Evolutionary conservation across 2,888 invertebrate species (phyloP).

Genomic region (Oscheius myriophilus): DNA sequence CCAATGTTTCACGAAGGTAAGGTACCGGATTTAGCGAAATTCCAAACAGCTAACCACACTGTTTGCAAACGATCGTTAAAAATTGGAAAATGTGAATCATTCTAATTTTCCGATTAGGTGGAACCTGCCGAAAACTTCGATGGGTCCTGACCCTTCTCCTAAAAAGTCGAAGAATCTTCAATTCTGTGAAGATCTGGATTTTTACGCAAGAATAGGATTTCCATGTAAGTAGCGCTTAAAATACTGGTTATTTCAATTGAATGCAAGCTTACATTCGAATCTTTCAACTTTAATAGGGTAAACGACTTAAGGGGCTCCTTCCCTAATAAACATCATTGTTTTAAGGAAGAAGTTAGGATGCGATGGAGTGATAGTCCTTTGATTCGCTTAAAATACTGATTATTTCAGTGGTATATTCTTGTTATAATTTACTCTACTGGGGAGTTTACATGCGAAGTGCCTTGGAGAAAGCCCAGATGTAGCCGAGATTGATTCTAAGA

Average conservation of each 20-base stretch:
- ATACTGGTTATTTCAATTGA: slow-evolving; percentile 51
- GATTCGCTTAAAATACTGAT: slow-evolving; percentile 56
- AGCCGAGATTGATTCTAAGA: slow-evolving; percentile 1
- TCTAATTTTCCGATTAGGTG: slow-evolving; percentile 24
- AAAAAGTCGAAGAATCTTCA: slow-evolving; percentile 38
- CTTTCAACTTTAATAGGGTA: slow-evolving; percentile 69
- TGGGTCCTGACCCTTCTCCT: background rate
- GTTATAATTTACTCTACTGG: slow-evolving; percentile 67
- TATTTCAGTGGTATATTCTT: slow-evolving; percentile 57
- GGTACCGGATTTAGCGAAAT: background rate
- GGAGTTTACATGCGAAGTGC: slow-evolving; percentile 63
- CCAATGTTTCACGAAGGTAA: slow-evolving; percentile 5
- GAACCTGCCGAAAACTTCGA: slow-evolving; percentile 32
- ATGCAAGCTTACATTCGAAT: slow-evolving; percentile 68
- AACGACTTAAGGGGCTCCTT: slow-evolving; percentile 7
- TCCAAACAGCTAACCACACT: no score
- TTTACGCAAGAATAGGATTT: slow-evolving; percentile 59
- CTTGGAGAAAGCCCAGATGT: slow-evolving; percentile 46
- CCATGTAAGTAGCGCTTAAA: slow-evolving; percentile 49
- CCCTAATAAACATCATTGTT: background rate
- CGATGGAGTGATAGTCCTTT: slow-evolving; percentile 54
- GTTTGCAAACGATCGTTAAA: no score
- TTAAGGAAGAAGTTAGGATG: slow-evolving; percentile 59
- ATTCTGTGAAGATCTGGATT: slow-evolving; percentile 60
- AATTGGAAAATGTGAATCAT: no score